Conservation (phyloP, 2,113 vertebrate species). For the Plectropomus leopardus region DNA sequence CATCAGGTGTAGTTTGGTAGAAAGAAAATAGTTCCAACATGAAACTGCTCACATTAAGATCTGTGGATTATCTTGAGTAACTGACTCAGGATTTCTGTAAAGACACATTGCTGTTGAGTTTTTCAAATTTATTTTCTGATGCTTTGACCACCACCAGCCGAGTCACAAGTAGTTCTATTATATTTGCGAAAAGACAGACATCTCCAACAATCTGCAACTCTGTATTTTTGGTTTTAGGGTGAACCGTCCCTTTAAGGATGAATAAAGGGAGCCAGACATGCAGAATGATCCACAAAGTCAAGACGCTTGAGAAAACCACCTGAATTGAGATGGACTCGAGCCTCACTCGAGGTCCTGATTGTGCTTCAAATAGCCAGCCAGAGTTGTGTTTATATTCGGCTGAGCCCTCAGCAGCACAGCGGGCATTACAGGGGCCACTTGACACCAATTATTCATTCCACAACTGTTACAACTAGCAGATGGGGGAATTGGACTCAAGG, state of each 20-base stretch:
- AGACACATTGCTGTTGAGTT: too few species aligned
- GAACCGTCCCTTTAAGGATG: not conserved
- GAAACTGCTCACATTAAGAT: too few species aligned
- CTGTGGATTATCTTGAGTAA: too few species aligned
- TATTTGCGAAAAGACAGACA: too few species aligned
- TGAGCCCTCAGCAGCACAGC: slow-evolving; percentile 30
- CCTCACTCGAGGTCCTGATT: slow-evolving; percentile 5
- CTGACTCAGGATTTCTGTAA: too few species aligned
- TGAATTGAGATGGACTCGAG: slow-evolving; percentile 10
- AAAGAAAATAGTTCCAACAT: too few species aligned
- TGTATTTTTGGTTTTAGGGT: too few species aligned
- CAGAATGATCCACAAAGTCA: not conserved
- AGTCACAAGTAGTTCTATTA: too few species aligned
- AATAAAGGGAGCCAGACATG: not conserved
- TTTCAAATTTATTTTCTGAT: too few species aligned
- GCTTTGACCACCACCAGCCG: too few species aligned
- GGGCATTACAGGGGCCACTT: slow-evolving; percentile 47
- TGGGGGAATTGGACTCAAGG: slow-evolving; percentile 56
- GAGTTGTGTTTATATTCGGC: slow-evolving; percentile 37
- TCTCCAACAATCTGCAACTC: too few species aligned
- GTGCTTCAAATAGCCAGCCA: slow-evolving; percentile 13
- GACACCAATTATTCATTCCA: slow-evolving; percentile 68
- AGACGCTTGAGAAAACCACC: slow-evolving; percentile 8
- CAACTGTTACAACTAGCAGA: slow-evolving; percentile 61
- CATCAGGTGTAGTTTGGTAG: too few species aligned